A percentile compares a stretch with the other conserved stretches of the same genome.
phyloP scores from a whole-genome alignment of 2,797 vertebrate genomes.

The Hemibagrus guttatus region DNA sequence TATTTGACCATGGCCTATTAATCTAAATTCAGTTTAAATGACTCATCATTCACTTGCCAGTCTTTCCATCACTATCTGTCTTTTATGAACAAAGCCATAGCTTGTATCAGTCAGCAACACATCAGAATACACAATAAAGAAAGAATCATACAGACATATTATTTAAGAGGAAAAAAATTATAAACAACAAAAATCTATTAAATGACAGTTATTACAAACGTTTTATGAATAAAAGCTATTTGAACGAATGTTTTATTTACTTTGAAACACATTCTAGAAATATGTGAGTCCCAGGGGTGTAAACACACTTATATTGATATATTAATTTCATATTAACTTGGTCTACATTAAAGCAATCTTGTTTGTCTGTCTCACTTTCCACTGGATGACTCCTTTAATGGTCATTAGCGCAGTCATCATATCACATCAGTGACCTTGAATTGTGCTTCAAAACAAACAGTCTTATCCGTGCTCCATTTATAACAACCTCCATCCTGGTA shows the following conservation, averaged over 20 bases:
- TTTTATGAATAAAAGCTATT: not conserved
- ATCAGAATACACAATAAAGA: not conserved
- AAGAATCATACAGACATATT: not conserved
- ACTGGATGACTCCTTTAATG: slow-evolving; percentile 41
- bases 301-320: not conserved
- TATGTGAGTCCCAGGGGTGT: not conserved
- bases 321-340: slow-evolving; percentile 17
- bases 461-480: slow-evolving; percentile 50
- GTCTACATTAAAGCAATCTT: slow-evolving; percentile 63
- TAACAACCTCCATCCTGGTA: slow-evolving; percentile 51
- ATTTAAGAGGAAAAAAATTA: too few species aligned
- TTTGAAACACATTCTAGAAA: not conserved
- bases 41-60: slow-evolving; percentile 41
- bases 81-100: slow-evolving; percentile 20
- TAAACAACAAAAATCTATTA: not conserved
- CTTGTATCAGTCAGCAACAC: not conserved
- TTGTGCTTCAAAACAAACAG: slow-evolving; percentile 41
- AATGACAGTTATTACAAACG: not conserved
- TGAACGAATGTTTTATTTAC: not conserved
- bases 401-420: slow-evolving; percentile 67
- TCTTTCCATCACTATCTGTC: slow-evolving; percentile 10
- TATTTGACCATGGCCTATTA: slow-evolving; percentile 43
- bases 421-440: slow-evolving; percentile 63
- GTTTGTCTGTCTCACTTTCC: slow-evolving; percentile 63
- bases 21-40: slow-evolving; percentile 43